Base-by-base conservation (phyloP, 2,888 invertebrate species). In the Drosophila formosana region DNA sequence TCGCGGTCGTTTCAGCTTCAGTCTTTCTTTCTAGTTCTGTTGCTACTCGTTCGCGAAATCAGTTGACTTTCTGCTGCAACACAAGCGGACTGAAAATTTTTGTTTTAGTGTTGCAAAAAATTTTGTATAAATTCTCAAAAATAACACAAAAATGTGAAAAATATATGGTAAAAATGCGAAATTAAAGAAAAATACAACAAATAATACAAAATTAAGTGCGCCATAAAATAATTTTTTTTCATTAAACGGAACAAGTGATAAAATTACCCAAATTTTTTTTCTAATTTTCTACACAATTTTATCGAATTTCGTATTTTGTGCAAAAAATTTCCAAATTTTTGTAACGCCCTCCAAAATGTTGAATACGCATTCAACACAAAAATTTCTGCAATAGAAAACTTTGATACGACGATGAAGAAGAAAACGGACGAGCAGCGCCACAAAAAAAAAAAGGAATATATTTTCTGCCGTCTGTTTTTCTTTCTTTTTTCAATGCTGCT, bases 401-500 rank as follows among this genome's bases (percentile, higher is more conserved):
- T 91, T 88, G 88, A 90, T 88, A 85, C 91, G 91, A 90, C 88
- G 32, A 85, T 90, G 90, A 89, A 89, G 89, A 86, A 86, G 87
- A 83, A 83, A 83, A 83, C 88, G 88, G 88, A 89, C 90, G 89
- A 91, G 88, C 90, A 82, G 88, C 85, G 83, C 89, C 79, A 90
- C 81, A 85, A 82, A 84, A 83, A 84, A 84, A 83, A 90, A 84
- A 84, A 82, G 80, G 72, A 82, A 82, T 82, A 82, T 86, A 89
- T 89, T 90, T 75, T 90, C 79, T 88, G 90, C 90, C 89, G 85
- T 90, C 89, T 91, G 88, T 90, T 90, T 90, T 91, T 90, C 90
- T 90, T 91, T 90, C 91, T 90, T 90, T 91, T 91, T 89, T 79
- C 82, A 90, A 81, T 90, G 86, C 90, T 90, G 85, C 87, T 90